Base-by-base conservation (phyloP, 2,888 invertebrate species). In the Caenorhabditis wallacei region DNA sequence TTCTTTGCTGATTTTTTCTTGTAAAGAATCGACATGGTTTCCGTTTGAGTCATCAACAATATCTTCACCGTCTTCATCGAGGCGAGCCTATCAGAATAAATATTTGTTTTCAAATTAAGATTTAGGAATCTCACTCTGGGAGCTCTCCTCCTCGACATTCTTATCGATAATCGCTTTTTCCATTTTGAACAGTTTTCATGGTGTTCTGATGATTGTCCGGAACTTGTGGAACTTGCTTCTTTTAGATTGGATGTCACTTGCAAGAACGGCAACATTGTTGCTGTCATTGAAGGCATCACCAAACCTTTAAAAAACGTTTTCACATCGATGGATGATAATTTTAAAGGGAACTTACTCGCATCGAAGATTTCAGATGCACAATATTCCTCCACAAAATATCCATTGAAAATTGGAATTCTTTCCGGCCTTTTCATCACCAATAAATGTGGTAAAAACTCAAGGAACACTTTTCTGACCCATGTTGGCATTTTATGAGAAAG, bases 401-500 rank as follows among this genome's bases (percentile, higher is more conserved):
- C 88, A 70, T 88, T 88, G 85, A 87, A 88, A 24, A 91, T 88
- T 16, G 90, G 90, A 57, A 90, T 90, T 61, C 53, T 98, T 63
- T 91, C 91, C 0, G 99, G 99, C 90, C 99, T 94, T 92, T 87
- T 86, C 98, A 99, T 98, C 88, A 98, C 94, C 89, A 99, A 93
- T 90, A 96, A 68, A 56, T 83, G 84, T 0, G 90, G 90, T 8
- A 90, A 94, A 92, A 96, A 96, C 93, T 97, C 96, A 59, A 99
- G 94, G 93, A 99, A 99, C 84, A 98, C 95, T 87, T 96, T 95
- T 53, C 80, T 37, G 18, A 97, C 96, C 97, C 97, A 97, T 90
- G 96, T 95, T 66, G 98, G 97, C 99, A 99, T 99, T 94, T 95
- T 95, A 93, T 99, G 98, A 48, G 98, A 99, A 96, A 94, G 69